Evolutionary conservation across 1,140 invertebrate genomes (phyloP), one percentile per base, ranked within the genome.

Genomic region (Drosophila nigrodunni): DNA sequence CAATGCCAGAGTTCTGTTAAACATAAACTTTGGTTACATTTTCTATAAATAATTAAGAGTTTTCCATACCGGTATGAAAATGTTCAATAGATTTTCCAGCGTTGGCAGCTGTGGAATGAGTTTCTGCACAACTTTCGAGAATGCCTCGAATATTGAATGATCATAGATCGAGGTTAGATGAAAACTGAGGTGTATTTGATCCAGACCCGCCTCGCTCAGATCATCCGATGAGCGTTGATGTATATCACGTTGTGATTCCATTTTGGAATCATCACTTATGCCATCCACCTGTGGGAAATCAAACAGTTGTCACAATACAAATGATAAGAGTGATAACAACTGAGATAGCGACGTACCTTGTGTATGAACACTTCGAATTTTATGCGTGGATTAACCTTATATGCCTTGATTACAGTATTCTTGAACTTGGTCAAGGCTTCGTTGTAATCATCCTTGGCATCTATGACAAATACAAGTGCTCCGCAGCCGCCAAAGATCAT

Each of bases 111-210:
- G 98, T 52, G 98, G 98, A 91, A 99, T 99, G 67, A 99, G 93
- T 93, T 99, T 99, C 92, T 99, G 99, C 54, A 99, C 98, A 78
- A 99, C 98, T 96, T 99, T 99, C 82, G 98, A 99, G 93, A 99
- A 99, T 11, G 99, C 99, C 94, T 99, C 99, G 94, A 99, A 99
- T 93, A 99, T 99, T 67, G 98, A 99, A 92, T 99, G 99, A 93
- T 99, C 99, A 93, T 99, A 99, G 77, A 99, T 99, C 67, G 98
- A 99, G 10, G 99, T 99, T 44, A 99, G 93, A 93, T 99, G 98
- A 94, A 99, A 99, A 91, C 98, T 98, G 13, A 98, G 93, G 92
- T 97, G 96, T 66, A 98, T 97, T 93, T 97, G 95, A 86, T 97
- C 96, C 71, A 95, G 93, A 92, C 97, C 97, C 50, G 96, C 95